These are phyloP conservation scores for Nannobrachium achirus DNA, from an alignment of 2,113 vertebrate genomes.

Conservation along the genomic window DNA sequence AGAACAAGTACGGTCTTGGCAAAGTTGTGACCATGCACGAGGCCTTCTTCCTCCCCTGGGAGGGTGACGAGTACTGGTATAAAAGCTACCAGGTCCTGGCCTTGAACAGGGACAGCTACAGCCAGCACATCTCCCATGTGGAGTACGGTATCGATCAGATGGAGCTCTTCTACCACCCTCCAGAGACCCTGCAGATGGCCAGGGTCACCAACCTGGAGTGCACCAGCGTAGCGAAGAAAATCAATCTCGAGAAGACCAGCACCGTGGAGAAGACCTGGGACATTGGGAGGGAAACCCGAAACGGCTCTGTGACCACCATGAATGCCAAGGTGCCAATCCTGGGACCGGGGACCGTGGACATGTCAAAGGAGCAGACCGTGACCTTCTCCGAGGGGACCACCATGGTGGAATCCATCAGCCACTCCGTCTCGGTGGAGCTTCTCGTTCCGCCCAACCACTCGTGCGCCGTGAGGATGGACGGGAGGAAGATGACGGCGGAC, in stretches of 20 bases:
- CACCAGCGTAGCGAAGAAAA: slow-evolving; percentile 41
- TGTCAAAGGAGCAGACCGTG: slow-evolving; percentile 53
- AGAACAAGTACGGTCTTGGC: slow-evolving; percentile 63
- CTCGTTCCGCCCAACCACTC: slow-evolving; percentile 54
- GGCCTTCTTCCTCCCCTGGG: slow-evolving; percentile 62
- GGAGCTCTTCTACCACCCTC: slow-evolving; percentile 39
- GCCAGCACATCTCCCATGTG: slow-evolving; percentile 52
- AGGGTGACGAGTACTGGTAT: slow-evolving; percentile 62
- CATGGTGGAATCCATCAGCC: slow-evolving; percentile 40
- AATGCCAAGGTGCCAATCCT: slow-evolving; percentile 52
- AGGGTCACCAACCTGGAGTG: slow-evolving; percentile 57
- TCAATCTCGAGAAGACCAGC: slow-evolving; percentile 36
- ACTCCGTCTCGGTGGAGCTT: slow-evolving; percentile 47
- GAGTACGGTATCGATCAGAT: slow-evolving; percentile 44
- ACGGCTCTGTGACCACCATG: slow-evolving; percentile 39
- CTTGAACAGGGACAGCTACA: slow-evolving; percentile 52
- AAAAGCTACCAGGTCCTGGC: slow-evolving; percentile 55
- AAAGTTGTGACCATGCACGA: slow-evolving; percentile 52
- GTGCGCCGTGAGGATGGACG: slow-evolving; percentile 55
- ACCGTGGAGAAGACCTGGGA: slow-evolving; percentile 57
- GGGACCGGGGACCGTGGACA: slow-evolving; percentile 42
- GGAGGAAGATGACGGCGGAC: slow-evolving; percentile 48
- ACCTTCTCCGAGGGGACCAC: slow-evolving; percentile 47
- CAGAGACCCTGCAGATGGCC: slow-evolving; percentile 42
- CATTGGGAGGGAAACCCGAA: slow-evolving; percentile 40